Evolutionary conservation across 2,797 vertebrate genomes (phyloP).

Genomic region (Tamandua tetradactyla): DNA sequence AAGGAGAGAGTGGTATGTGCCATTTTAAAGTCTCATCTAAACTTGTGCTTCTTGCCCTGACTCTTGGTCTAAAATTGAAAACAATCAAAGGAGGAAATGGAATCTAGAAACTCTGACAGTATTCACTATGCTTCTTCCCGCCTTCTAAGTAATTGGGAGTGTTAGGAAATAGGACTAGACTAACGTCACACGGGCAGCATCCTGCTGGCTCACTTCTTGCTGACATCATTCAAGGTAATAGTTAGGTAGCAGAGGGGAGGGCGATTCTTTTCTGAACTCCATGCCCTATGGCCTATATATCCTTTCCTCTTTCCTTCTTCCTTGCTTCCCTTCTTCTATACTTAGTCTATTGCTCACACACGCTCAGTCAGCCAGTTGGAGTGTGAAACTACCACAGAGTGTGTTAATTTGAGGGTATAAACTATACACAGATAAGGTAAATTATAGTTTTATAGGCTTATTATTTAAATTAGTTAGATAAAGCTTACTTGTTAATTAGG

Average conservation of each 20-base stretch:
- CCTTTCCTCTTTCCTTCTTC: background rate
- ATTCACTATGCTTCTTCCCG: slow-evolving; percentile 9
- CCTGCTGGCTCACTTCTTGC: slow-evolving; percentile 34
- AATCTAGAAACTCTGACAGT: background rate
- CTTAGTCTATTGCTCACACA: background rate
- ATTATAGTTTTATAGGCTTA: slow-evolving; percentile 10
- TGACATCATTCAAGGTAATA: slow-evolving; percentile 35
- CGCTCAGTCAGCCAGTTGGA: background rate
- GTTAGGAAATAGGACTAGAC: background rate
- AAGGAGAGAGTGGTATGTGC: background rate
- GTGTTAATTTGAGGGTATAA: slow-evolving; percentile 18
- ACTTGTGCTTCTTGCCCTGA: background rate
- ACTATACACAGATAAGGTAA: slow-evolving; percentile 26
- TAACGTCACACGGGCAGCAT: background rate
- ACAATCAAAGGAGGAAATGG: background rate
- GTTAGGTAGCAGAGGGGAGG: background rate
- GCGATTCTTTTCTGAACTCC: background rate
- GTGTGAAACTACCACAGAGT: background rate
- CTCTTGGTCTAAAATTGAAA: background rate
- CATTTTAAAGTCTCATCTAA: background rate
- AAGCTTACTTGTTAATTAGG: slow-evolving; percentile 23
- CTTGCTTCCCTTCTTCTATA: background rate
- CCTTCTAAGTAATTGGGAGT: background rate
- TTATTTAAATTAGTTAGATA: slow-evolving; percentile 64
- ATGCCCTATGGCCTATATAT: background rate